Evolutionary conservation across 2,888 invertebrate genomes (phyloP).

Genomic region (Labia minor): DNA sequence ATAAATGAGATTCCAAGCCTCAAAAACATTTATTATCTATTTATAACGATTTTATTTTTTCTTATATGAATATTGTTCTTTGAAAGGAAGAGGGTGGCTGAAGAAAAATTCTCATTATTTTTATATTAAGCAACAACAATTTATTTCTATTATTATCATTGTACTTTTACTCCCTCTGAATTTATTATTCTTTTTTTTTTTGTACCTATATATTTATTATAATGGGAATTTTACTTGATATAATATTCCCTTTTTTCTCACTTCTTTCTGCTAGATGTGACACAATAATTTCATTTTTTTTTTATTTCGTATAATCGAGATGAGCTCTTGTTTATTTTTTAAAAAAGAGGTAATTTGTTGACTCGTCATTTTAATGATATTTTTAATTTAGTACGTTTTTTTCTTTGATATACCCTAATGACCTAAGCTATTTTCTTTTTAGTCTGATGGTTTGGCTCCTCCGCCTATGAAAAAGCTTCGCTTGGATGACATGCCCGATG

Average conservation of each 20-base stretch:
- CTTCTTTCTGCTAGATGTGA: background rate
- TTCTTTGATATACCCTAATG: background rate
- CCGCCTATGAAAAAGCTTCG: background rate
- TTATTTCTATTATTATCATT: background rate
- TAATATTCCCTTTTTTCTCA: background rate
- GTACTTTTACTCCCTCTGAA: background rate
- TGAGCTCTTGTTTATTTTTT: background rate
- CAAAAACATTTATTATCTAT: too few relatives aligned
- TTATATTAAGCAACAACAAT: too few relatives aligned
- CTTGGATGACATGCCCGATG: background rate
- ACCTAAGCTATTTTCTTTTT: background rate
- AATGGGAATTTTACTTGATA: background rate
- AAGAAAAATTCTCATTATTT: too few relatives aligned
- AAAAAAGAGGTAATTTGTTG: background rate
- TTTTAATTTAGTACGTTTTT: constrained; percentile 2
- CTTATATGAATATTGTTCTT: too few relatives aligned
- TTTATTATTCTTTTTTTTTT: background rate
- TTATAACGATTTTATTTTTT: too few relatives aligned
- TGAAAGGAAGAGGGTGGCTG: too few relatives aligned
- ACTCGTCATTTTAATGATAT: background rate
- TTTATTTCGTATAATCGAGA: too few relatives aligned
- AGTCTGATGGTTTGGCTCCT: background rate
- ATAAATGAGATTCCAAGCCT: too few relatives aligned
- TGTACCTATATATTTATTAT: background rate
- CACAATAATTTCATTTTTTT: background rate